Evolutionary conservation across 2,888 invertebrate species (phyloP), one percentile per base, ranked within the genome.

Genomic region (Drosophila formosana): DNA sequence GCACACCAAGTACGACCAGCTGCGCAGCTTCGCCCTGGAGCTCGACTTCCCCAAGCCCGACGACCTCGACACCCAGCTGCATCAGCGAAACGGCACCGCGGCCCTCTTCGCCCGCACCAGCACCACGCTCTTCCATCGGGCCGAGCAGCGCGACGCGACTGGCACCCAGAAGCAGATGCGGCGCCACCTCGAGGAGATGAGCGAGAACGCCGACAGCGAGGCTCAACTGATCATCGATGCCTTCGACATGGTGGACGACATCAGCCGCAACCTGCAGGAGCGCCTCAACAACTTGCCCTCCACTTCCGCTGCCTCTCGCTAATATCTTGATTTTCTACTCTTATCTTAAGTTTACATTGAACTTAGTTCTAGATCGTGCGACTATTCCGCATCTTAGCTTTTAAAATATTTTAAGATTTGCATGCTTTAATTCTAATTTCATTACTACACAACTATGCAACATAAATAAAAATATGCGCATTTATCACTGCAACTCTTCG

Each of bases 311-410:
- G 64, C 68, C 5, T 18, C 13, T 6, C 18, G 5, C 11, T 43
- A 39, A 28, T 26, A 7, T 34, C 13, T 8, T 18, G 11, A 26
- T 13, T 37, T 32, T 23, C n/a, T 0, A 0, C 7, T 7, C n/a
- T 46, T 4, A 5, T 28, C 7, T 7, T 13, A 30, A 30, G 28
- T 32, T 32, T 7, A 6, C 4, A 30, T 30, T 13, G 56, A 73
- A 70, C 71, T 4, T 23, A 73, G 73, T 73, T 69, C 95, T 93
- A 41, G 39, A 11, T 41, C 13, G 18, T 7, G 7, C 7, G 39
- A 41, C 4, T 39, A 3, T 39, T 7, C 3, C 7, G 9, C 6
- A 41, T 18, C 4, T 11, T 37, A 37, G 37, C 37, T 37, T 37
- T 11, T 7, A 7, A 13, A 41, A 18, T 37, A 37, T n/a, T 37